Base-by-base conservation (phyloP, 1,140 invertebrate species). In the Hypothenemus hampei region DNA sequence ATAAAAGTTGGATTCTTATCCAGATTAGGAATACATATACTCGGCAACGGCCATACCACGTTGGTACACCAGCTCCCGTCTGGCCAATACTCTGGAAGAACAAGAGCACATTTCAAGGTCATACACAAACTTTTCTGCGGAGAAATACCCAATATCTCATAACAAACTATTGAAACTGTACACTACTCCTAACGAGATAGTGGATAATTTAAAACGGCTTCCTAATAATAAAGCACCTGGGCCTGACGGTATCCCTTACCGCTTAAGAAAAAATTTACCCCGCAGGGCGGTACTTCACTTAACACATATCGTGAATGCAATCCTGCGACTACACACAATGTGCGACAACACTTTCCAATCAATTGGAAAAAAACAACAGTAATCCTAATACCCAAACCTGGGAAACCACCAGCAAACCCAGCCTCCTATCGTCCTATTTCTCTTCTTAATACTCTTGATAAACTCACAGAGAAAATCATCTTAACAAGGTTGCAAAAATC, bases 401-500 rank as follows among this genome's bases (percentile, higher is more conserved):
- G 53, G 21, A 72, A 73, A 55, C 22, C 63, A 13, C 45, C 40
- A 31, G 52, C 19, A 5, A 15, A 26, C 6, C 60, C 65, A 7
- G 13, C 11, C 10, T 65, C 54, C 24, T 70, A 72, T 50, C 50
- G 68, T 18, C 69, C 69, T 0, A 72, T 72, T 7, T 70, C 64
- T 19, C 60, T 73, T 0, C 57, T 70, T 11, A 55, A 59, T n/a
- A 53, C 39, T 5, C 18, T 69, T 8, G 52, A 46, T 2, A 73
- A 73, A 56, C 2, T 72, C 3, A 41, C 63, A n/a, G 69, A 72
- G 62, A 67, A 60, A 57, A 47, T 66, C 5, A 51, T 70, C 2
- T 6, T 37, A 7, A 16, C 10, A 1, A 3, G 35, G 18, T 16
- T 37, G 1, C n/a, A n/a, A n/a, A n/a, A n/a, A 37, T n/a, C 16